A percentile compares a stretch with the other conserved stretches of the same genome.
These are phyloP conservation scores for Tenthredo notha DNA, from an alignment of 2,888 invertebrate genomes.

Conservation along the genomic window DNA sequence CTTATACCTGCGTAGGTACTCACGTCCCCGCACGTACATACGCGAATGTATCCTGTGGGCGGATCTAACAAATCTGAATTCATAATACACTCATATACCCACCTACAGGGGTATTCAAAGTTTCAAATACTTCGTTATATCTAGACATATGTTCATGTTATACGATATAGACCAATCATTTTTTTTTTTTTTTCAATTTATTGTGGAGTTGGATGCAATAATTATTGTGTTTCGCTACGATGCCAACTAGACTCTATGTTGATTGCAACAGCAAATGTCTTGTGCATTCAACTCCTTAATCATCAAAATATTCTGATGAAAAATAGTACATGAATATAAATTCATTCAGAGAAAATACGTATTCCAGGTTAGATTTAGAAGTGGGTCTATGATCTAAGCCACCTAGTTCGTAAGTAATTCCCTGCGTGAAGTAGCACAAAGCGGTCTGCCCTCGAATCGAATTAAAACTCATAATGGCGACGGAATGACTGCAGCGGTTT, in stretches of 20 bases:
- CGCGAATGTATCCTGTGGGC: conserved; percentile 39
- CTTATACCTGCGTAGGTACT: conserved; percentile 46
- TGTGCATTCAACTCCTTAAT: neutral
- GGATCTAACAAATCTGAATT: conserved; percentile 31
- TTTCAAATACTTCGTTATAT: neutral
- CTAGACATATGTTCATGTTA: no score
- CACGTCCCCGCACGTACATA: neutral
- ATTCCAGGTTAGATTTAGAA: neutral
- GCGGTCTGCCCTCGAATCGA: conserved; percentile 48
- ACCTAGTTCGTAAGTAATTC: conserved; percentile 42
- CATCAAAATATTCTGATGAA: neutral
- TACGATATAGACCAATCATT: no score
- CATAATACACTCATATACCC: neutral
- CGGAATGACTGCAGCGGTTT: conserved; percentile 55
- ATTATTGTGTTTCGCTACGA: no score
- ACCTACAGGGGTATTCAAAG: conserved; percentile 1
- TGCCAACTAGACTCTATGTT: no score
- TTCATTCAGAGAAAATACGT: neutral
- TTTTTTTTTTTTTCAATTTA: no score
- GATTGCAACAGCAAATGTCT: no score
- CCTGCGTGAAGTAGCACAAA: conserved; percentile 37
- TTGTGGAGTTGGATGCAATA: no score
- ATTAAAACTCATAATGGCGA: conserved; percentile 55
- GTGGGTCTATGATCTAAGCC: neutral
- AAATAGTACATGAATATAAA: neutral